Base-by-base conservation (phyloP, 2,113 vertebrate species). In the Esox niger region DNA sequence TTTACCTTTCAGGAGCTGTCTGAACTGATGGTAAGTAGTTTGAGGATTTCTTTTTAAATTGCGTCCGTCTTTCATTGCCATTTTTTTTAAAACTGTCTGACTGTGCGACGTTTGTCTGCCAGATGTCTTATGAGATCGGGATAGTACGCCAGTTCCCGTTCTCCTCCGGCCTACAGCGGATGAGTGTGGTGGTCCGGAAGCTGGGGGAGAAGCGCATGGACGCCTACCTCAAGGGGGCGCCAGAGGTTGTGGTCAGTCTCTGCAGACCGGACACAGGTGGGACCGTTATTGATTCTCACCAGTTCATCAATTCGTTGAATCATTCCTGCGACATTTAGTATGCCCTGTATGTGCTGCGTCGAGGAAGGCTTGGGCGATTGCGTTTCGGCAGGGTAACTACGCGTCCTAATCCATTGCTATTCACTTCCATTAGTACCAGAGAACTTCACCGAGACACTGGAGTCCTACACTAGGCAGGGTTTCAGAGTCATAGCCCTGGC, bases 101-200 rank as follows among this genome's bases (percentile, higher is more conserved):
- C 11, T 1, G 2, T 7, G n/a, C 2, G 1, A 17, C 1, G n/a
- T 57, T 1, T 30, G 27, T 78, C 73, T 59, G 15, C 78, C 84
- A 99, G 96, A 86, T 90, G 1, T 74, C 87, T 59, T 96, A 98
- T 65, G 96, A 98, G 81, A 98, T 99, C 10, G 97, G 97, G 77
- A 97, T 99, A 0, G 95, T 99, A 64, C 93, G 95, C 2, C 96
- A 98, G 91, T 99, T 98, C 76, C 96, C 97, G 0, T 99, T 98
- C 85, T 98, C 97, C 29, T 98, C 97, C 2, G 94, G 90, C 7
- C 64, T 95, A 73, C 97, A 99, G 83, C 93, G 96, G 60, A 99
- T 97, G 96, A 93, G 92, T 68, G 96, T 98, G 11, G 92, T 99
- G 56, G 91, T 92, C 0, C 93, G 94, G 72, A 87, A 92, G 57